Base-by-base conservation (phyloP, 2,888 invertebrate genomes). In the Piscicola geometra region DNA sequence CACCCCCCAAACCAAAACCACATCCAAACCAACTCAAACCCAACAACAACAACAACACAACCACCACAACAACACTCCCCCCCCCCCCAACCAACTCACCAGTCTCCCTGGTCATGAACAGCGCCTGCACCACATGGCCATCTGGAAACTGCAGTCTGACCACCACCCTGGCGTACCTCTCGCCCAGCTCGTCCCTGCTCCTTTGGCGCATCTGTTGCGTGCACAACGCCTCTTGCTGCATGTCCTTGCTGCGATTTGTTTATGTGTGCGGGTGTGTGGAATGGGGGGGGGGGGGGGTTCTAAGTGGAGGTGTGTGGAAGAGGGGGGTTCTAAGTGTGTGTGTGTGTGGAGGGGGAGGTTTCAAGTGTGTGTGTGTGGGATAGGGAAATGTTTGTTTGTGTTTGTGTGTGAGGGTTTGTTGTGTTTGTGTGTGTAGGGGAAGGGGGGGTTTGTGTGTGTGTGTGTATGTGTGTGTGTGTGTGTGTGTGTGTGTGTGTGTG, bases 91-190 rank as follows among this genome's bases (percentile, higher is more conserved):
- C 9, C 18, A 18, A 71, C 79, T 32, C 66, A 85, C 84, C 83
- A 2, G 89, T 90, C 84, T 94, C 92, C 18, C 88, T 87, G 0
- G 94, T 92, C 79, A 88, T 87, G 83, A 96, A 96, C 60, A 91
- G 88, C 18, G 91, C 94, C 86, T 96, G 96, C 33, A 96, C 87
- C 60, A 94, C 91, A 67, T 91, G 88, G 74, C 90, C 89, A 86
- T 94, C 91, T 1, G 94, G 93, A 85, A 96, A 95, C 83, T 92
- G 91, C 78, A 96, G 87, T 75, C 95, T 88, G 68, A 96, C 90
- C 15, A 94, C 90, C 70, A 90, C 90, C 82, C 90, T 89, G 81
- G 90, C 90, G 85, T 93, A 93, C 79, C 88, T 88, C 75, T 89
- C 88, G 52, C 78, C 35, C 82, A 88, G 89, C 72, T 87, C 86